phyloP scores from a whole-genome alignment of 2,888 invertebrate species.

The Dorcus parallelipipedus region DNA sequence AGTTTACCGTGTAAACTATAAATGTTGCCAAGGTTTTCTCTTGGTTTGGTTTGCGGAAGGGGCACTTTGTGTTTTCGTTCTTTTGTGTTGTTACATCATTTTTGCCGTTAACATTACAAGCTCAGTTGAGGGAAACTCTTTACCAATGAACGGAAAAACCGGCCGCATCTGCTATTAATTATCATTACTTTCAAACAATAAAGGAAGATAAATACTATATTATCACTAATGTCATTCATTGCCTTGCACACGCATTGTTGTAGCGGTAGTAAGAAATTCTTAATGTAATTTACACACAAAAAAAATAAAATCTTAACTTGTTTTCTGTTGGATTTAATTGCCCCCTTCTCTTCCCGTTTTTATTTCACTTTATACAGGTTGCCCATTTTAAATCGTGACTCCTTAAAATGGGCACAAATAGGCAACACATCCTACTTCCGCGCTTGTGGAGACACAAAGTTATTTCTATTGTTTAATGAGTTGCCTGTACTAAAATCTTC shows the following conservation, averaged over 20 bases:
- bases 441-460: no score
- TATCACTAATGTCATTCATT: slow-evolving; percentile 22
- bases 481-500: no score
- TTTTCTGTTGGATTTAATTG: not conserved
- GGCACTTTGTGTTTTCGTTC: not conserved
- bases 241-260: slow-evolving; percentile 27
- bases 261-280: slow-evolving; percentile 21
- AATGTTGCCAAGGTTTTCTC: not conserved
- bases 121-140: no score
- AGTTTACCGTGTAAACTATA: no score
- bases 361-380: no score
- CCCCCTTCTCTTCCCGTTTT: not conserved
- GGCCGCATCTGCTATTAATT: no score
- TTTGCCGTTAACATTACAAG: not conserved
- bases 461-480: no score
- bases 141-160: no score
- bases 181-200: not conserved
- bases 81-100: slow-evolving; percentile 11
- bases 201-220: slow-evolving; percentile 4
- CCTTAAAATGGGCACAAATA: no score
- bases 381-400: no score
- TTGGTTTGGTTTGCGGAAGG: not conserved
- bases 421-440: no score
- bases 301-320: slow-evolving; percentile 17
- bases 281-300: slow-evolving; percentile 35